Base-by-base conservation (phyloP, 2,113 vertebrate genomes). In the Atherinomorus stipes region DNA sequence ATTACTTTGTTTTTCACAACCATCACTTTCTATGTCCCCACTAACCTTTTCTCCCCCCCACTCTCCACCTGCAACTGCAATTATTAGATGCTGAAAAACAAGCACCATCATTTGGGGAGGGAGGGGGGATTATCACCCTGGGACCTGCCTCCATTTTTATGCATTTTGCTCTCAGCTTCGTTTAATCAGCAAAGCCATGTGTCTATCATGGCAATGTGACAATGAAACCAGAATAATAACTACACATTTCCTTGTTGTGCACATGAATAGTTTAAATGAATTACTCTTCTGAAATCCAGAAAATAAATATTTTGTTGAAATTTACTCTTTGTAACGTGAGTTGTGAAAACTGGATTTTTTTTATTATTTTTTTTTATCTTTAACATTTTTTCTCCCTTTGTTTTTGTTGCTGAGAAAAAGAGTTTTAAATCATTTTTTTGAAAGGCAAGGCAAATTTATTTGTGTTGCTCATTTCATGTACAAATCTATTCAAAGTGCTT, bases 161-260 rank as follows among this genome's bases (percentile, higher is more conserved):
- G 53, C 56, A 74, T 64, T 85, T 79, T 73, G 52, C 71, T 65
- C 58, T 62, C 15, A 72, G 63, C 68, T 64, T 82, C 37, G 58
- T 79, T 74, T 71, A 76, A 76, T 84, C 74, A 67, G 64, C 47
- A 13, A 19, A 60, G 26, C 57, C 68, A 71, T 65, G 64, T 77
- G 75, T 74, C 75, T 62, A 74, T 80, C 65, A 80, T 68, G 37
- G 64, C 47, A 62, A 44, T 45, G 50, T 42, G 71, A 76, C 67
- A 64, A 80, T 44, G 28, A 70, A 73, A 58, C 40, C 16, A 31
- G 37, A 71, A 69, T 69, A 64, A 61, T 59, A 74, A 70, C 12
- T 34, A 31, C 28, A 67, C 0, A 19, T 16, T 63, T 52, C 23
- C 18, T 16, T 65, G 37, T 23, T 47, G 9, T 71, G 37, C 23